Evolutionary conservation across 2,888 invertebrate species (phyloP), one percentile per base, ranked within the genome.

Genomic region (Belgica antarctica): DNA sequence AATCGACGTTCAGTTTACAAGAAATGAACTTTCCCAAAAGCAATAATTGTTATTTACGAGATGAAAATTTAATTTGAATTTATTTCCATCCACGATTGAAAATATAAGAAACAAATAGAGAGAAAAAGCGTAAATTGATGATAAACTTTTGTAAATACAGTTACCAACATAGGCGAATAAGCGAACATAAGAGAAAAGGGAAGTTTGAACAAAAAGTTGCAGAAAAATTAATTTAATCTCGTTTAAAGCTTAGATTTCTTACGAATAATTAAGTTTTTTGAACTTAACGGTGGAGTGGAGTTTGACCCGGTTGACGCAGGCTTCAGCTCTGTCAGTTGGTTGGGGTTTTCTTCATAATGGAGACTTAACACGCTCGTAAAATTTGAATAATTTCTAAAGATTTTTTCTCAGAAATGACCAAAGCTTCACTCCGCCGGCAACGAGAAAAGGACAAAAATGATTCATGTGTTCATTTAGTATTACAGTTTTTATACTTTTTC

Each of bases 1-100:
- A 41, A 15, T 41, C 41, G 41, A 7, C 31, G 10, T 41, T 41
- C 15, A 41, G 12, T 41, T 41, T n/a, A 15, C 12, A 10, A 41
- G 10, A n/a, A 41, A 41, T 41, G 12, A 41, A 41, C 12, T 41
- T 63, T 63, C 46, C 22, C 36, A 46, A 66, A 66, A 66, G 65
- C 65, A 66, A 66, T 66, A 66, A 63, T 36, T 63, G 63, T 66
- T 66, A 66, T 46, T 66, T 47, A 66, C 25, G 28, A 28, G 15
- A 31, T 19, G 27, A 31, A 62, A 17, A 19, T 31, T 61, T 63
- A 22, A 52, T 52, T 52, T 52, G 8, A 17, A 52, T 52, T 66
- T 47, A 47, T 46, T 47, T 66, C 47, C 25, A 66, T 41, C 41
- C 63, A 36, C 31, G 36, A 36, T 46, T 36, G 24, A 57, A 22